Evolutionary conservation across 2,113 vertebrate genomes (phyloP).

Genomic region (Rissa tridactyla): DNA sequence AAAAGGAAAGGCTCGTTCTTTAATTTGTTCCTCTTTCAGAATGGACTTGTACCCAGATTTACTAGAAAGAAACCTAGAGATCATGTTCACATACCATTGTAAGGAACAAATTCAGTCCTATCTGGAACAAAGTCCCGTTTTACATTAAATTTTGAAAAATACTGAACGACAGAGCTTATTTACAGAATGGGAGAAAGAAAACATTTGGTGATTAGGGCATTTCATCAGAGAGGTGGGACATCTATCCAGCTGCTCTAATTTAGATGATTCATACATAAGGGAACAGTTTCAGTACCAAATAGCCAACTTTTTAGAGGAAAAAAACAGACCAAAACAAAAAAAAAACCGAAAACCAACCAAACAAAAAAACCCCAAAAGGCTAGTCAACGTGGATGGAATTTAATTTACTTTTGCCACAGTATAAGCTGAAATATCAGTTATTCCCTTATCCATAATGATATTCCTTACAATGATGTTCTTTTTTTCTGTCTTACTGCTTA

Average conservation of each 20-base stretch:
- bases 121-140: neutral
- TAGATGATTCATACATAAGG: neutral
- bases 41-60: neutral
- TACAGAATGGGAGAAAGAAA: neutral
- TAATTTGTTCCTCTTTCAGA: neutral
- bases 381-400: neutral
- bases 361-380: neutral
- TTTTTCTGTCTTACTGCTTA: neutral
- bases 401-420: neutral
- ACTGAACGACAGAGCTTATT: neutral
- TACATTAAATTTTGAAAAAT: neutral
- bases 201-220: neutral
- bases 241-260: conserved; percentile 6
- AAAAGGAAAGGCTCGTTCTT: neutral
- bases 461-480: neutral
- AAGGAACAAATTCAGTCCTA: neutral
- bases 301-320: neutral
- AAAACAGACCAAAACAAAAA: neutral
- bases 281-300: neutral
- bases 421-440: neutral
- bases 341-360: neutral
- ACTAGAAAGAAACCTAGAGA: neutral
- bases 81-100: neutral
- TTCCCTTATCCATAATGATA: neutral
- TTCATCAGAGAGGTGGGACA: neutral